Evolutionary conservation across 2,888 invertebrate species (phyloP).

Genomic region (Ichneumon xanthorius): DNA sequence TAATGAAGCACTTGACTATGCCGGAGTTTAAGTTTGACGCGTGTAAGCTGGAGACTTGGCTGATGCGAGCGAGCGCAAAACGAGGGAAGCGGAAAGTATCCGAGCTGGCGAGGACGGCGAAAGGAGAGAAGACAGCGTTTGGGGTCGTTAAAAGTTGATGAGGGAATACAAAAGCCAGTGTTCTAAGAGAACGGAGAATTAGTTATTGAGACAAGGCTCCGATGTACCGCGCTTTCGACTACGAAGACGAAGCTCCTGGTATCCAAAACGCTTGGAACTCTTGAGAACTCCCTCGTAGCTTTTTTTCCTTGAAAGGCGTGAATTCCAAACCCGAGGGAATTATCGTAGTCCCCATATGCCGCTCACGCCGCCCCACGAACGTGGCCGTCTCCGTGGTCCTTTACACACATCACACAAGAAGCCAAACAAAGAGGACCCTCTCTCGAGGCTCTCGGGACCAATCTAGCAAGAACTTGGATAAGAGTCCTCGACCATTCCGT

Average conservation of each 20-base stretch:
- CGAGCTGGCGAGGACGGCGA: not conserved
- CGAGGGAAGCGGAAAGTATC: not conserved
- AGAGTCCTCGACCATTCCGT: slow-evolving; percentile 20
- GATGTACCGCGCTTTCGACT: no score
- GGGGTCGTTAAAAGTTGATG: not conserved
- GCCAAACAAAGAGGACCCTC: slow-evolving; percentile 19
- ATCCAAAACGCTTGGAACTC: not conserved
- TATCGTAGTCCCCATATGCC: not conserved
- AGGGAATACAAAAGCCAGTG: no score
- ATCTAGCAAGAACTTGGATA: slow-evolving; percentile 7
- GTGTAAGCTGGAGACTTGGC: not conserved
- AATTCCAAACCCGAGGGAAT: slow-evolving; percentile 1
- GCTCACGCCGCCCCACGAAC: not conserved
- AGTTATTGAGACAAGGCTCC: no score
- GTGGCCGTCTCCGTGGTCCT: not conserved
- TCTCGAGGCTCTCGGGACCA: slow-evolving; percentile 16
- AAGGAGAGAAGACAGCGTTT: not conserved
- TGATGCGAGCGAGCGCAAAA: not conserved
- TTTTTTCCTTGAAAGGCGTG: not conserved
- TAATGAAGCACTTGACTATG: no score
- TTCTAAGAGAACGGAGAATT: no score
- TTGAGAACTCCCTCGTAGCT: not conserved
- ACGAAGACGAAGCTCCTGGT: no score
- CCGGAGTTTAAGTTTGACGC: not conserved
- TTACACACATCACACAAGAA: slow-evolving; percentile 1